Base-by-base conservation (phyloP, 2,888 invertebrate species). In the Cheilosia variabilis region DNA sequence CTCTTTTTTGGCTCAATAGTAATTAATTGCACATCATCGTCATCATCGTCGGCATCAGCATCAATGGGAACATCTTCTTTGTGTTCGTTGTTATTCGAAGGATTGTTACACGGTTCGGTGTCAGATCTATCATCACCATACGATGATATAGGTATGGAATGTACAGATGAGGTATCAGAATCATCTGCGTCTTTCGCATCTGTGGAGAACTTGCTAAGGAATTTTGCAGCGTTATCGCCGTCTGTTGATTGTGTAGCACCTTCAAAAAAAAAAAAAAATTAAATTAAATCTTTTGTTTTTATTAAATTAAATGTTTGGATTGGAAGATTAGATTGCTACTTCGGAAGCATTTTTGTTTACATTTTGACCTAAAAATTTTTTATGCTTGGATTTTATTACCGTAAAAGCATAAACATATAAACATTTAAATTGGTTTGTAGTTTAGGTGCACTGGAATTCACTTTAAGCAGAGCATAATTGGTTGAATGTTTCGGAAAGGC, bases 81-180 rank as follows among this genome's bases (percentile, higher is more conserved):
- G 17, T 9, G 72, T 73, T 37, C 72, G 66, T 41, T 86, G 60
- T 76, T 84, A 24, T 47, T 86, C 84, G 72, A 60, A 41, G 66
- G 57, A 53, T 66, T 82, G 41, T 41, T 57, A 24, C n/a, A 24
- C 52, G 45, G 7, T 77, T 75, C 78, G 13, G 52, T 90, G 2
- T 91, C 90, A 2, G 89, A 90, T 57, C 89, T 90, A 22, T 90
- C 90, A 72, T 91, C 92, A 10, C 91, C 91, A 83, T 91, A 91
- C 17, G 90, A 91, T 9, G 91, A 91, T n/a, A 92, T 92, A 0
- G 92, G 92, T 90, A 92, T 92, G 58, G 92, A 92, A 65, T 92
- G 91, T 31, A 92, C 90, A 6, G 90, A 92, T 62, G 88, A 90
- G 6, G 82, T 73, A 57, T 91, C 90, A 0, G 92, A 91, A 62